Conservation (phyloP, 2,888 invertebrate species). For the Sphaerophoria rueppellii region DNA sequence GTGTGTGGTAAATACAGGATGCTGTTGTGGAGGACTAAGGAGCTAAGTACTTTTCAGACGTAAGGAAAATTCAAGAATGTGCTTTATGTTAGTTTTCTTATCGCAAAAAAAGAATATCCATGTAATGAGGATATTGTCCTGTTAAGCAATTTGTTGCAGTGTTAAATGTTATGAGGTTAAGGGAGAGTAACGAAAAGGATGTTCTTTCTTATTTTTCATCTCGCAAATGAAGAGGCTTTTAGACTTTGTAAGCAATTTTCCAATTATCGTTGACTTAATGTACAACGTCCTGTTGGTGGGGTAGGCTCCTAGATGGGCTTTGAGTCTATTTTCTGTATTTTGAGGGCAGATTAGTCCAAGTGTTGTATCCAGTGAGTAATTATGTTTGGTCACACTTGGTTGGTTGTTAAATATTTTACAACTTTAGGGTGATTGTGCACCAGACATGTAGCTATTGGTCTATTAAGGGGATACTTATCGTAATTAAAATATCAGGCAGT, state of each 20-base stretch:
- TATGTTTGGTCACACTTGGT: constrained; percentile 5
- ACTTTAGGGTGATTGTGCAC: not conserved
- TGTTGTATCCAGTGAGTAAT: constrained; percentile 36
- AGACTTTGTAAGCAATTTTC: constrained; percentile 65
- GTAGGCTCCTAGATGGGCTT: not conserved
- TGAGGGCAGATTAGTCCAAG: not conserved
- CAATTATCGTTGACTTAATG: constrained; percentile 47
- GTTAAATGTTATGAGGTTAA: constrained; percentile 38
- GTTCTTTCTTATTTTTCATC: constrained; percentile 18
- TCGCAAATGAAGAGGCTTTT: constrained; percentile 52
- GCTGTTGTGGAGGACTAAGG: not conserved
- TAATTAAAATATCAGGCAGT: too few species aligned
- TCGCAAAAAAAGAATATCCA: constrained; percentile 18
- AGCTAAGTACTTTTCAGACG: not conserved
- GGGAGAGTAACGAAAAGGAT: constrained; percentile 5
- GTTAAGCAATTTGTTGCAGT: constrained; percentile 63
- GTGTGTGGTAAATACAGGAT: constrained; percentile 10
- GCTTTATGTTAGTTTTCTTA: not conserved
- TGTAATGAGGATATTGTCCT: constrained; percentile 71
- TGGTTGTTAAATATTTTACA: constrained; percentile 2
- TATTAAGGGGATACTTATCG: too few species aligned
- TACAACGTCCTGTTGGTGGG: not conserved
- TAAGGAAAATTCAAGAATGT: constrained; percentile 23
- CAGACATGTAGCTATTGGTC: too few species aligned
- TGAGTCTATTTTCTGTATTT: not conserved